A percentile compares a stretch with the other conserved stretches of the same genome.
These are phyloP conservation scores for Leptogaster cylindrica DNA, from an alignment of 2,888 invertebrate species.

Conservation along the genomic window DNA sequence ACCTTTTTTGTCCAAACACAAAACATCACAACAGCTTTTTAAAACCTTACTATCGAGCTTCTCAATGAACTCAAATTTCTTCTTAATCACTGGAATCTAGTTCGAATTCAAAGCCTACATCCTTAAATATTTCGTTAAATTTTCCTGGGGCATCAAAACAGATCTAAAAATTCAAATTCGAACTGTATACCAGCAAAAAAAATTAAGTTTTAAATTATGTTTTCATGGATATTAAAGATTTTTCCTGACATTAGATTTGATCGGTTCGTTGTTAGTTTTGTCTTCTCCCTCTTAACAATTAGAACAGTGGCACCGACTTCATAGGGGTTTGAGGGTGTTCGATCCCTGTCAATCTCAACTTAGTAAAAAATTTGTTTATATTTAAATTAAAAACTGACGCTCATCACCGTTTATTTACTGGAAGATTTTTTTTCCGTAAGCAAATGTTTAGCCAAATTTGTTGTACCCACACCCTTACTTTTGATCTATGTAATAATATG, in stretches of 20 bases:
- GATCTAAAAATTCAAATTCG: constrained; percentile 51
- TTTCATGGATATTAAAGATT: constrained; percentile 61
- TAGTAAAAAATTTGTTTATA: no score
- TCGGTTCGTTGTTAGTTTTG: constrained; percentile 57
- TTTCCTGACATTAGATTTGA: constrained; percentile 62
- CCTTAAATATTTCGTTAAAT: constrained; percentile 71
- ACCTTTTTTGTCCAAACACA: constrained; percentile 76
- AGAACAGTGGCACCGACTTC: no score
- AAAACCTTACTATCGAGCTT: constrained; percentile 72
- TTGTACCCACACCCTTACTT: no score
- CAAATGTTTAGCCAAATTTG: no score
- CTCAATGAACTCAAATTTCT: constrained; percentile 70
- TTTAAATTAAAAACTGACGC: no score
- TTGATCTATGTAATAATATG: no score
- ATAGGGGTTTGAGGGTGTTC: no score
- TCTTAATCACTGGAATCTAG: constrained; percentile 77
- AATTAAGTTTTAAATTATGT: constrained; percentile 61
- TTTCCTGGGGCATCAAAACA: constrained; percentile 60
- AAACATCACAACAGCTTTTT: constrained; percentile 74
- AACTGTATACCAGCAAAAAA: no score
- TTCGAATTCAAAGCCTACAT: constrained; percentile 80
- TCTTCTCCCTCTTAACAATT: constrained; percentile 63
- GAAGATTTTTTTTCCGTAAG: no score
- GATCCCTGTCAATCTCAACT: no score
- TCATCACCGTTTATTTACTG: no score